These are phyloP conservation scores for Neria commutata DNA, from an alignment of 2,888 invertebrate genomes.

Conservation along the genomic window DNA sequence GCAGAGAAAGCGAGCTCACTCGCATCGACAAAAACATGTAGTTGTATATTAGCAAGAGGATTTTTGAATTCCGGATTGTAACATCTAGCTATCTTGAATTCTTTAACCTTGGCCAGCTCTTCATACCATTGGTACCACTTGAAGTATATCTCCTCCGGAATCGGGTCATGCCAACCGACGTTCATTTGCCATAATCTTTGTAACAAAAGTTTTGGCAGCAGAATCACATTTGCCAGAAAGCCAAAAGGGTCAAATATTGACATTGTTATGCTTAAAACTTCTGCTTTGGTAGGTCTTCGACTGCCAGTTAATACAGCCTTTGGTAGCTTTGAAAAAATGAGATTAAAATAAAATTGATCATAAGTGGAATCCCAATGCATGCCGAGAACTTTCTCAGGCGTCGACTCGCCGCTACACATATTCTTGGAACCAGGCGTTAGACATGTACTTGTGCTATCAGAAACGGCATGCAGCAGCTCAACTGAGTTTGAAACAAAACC, in stretches of 20 bases:
- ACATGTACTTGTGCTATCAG: too few species aligned
- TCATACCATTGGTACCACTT: neutral
- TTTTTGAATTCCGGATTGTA: neutral
- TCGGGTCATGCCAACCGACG: neutral
- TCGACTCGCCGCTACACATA: too few species aligned
- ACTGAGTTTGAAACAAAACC: conserved; percentile 25
- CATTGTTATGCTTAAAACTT: too few species aligned
- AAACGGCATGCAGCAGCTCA: conserved; percentile 1
- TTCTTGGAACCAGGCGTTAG: too few species aligned
- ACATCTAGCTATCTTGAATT: neutral
- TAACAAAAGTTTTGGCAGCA: neutral
- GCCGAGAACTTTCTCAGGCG: too few species aligned
- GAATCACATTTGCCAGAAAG: neutral
- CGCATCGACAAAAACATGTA: neutral
- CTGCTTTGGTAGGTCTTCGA: too few species aligned
- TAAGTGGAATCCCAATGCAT: too few species aligned
- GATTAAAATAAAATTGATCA: too few species aligned
- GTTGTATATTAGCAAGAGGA: neutral
- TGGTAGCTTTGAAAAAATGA: too few species aligned
- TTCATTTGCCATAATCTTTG: neutral
- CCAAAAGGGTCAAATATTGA: conserved; percentile 7
- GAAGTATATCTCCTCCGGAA: too few species aligned
- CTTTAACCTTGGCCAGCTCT: neutral
- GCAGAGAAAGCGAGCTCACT: neutral
- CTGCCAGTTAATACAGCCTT: too few species aligned